phyloP scores from a whole-genome alignment of 1,140 invertebrate species.

The Orchesella cincta region DNA sequence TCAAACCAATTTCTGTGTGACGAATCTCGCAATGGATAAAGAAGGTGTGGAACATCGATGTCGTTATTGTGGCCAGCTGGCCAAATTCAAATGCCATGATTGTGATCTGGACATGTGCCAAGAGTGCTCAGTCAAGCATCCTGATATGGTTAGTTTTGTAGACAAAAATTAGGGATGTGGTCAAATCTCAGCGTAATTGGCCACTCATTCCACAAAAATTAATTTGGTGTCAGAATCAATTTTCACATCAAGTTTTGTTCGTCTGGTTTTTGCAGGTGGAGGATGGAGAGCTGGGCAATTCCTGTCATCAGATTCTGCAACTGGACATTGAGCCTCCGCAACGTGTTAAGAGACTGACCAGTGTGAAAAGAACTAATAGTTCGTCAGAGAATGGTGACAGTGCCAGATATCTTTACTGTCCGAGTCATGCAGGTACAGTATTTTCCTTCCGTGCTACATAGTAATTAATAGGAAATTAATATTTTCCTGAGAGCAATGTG shows the following conservation, averaged over 20 bases:
- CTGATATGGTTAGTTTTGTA: slow-evolving; percentile 41
- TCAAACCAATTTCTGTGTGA: slow-evolving; percentile 60
- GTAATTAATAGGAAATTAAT: neutral
- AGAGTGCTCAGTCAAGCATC: slow-evolving; percentile 52
- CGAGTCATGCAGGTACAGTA: slow-evolving; percentile 52
- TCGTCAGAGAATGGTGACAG: slow-evolving; percentile 24
- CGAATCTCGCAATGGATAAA: slow-evolving; percentile 54
- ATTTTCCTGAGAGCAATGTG: neutral
- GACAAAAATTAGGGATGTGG: neutral
- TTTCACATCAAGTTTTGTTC: neutral
- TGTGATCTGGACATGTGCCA: slow-evolving; percentile 56
- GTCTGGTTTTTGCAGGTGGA: slow-evolving; percentile 26
- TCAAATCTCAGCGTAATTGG: neutral
- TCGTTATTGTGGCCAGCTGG: slow-evolving; percentile 52
- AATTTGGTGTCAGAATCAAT: neutral
- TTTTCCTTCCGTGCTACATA: neutral
- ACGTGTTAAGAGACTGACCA: slow-evolving; percentile 27
- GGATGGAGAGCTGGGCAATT: slow-evolving; percentile 41
- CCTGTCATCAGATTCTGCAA: slow-evolving; percentile 48
- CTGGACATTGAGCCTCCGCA: slow-evolving; percentile 35
- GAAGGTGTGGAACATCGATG: slow-evolving; percentile 42
- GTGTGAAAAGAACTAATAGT: slow-evolving; percentile 20
- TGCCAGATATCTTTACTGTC: slow-evolving; percentile 50
- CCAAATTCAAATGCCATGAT: slow-evolving; percentile 55
- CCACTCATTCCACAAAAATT: neutral